Evolutionary conservation across 2,797 vertebrate genomes (phyloP).

Genomic region (Cyclura pinguis): DNA sequence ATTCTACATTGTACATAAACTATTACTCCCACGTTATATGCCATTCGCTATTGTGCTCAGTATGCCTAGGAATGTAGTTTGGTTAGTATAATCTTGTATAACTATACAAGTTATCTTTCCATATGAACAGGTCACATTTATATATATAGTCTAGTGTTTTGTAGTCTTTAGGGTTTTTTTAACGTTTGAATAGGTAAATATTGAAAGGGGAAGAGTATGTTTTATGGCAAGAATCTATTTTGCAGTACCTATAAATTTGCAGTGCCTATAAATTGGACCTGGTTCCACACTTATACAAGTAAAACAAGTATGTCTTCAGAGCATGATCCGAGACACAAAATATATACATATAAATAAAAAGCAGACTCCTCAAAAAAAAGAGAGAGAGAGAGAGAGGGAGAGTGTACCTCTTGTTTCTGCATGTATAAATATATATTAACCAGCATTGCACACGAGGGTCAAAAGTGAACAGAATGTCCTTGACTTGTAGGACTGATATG

Average conservation of each 20-base stretch:
- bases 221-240: not conserved
- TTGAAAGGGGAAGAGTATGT: not conserved
- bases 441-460: not conserved
- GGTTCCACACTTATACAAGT: not conserved
- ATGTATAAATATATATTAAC: no score
- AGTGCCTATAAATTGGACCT: not conserved
- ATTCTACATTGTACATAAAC: conserved; percentile 4
- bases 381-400: no score
- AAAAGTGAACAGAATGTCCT: not conserved
- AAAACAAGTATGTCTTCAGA: not conserved
- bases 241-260: no score
- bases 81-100: not conserved
- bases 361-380: no score
- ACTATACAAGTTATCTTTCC: not conserved
- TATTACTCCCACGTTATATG: not conserved
- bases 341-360: no score
- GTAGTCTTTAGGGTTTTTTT: not conserved
- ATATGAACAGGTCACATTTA: not conserved
- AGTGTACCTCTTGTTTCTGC: not conserved
- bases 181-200: not conserved
- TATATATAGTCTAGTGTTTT: not conserved
- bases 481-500: not conserved
- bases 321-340: not conserved
- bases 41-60: not conserved
- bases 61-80: not conserved